Evolutionary conservation across 2,888 invertebrate genomes (phyloP).

Genomic region (Tipula helvola): DNA sequence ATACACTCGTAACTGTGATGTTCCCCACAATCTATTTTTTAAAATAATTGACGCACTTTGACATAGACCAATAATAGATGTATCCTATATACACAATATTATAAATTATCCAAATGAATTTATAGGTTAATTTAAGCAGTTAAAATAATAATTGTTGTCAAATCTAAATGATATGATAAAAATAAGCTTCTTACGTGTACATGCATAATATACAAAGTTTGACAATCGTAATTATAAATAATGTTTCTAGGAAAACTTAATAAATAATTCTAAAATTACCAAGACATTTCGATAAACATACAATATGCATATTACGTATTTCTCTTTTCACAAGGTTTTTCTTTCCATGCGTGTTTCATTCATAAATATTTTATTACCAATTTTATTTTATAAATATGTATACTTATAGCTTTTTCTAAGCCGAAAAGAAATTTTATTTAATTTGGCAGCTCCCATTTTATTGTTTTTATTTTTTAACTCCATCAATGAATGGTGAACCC

Average conservation of each 20-base stretch:
- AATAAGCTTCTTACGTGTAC: neutral
- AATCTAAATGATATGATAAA: neutral
- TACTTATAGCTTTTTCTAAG: neutral
- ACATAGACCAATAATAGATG: neutral
- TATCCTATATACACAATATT: neutral
- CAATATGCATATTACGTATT: neutral
- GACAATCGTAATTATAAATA: neutral
- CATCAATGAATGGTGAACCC: neutral
- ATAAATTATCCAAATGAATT: neutral
- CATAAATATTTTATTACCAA: neutral
- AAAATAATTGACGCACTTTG: neutral
- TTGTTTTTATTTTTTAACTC: neutral
- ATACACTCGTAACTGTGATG: neutral
- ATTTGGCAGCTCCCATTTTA: neutral
- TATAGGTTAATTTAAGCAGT: neutral
- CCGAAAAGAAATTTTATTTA: neutral
- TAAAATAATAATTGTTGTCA: neutral
- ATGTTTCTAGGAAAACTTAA: neutral
- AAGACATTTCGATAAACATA: neutral
- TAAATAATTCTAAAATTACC: neutral
- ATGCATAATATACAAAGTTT: neutral
- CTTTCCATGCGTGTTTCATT: neutral
- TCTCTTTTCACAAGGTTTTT: neutral
- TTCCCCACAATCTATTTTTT: neutral
- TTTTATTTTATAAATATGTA: neutral